These are phyloP conservation scores for Lota lota DNA, from an alignment of 2,113 vertebrate genomes.

Conservation along the genomic window DNA sequence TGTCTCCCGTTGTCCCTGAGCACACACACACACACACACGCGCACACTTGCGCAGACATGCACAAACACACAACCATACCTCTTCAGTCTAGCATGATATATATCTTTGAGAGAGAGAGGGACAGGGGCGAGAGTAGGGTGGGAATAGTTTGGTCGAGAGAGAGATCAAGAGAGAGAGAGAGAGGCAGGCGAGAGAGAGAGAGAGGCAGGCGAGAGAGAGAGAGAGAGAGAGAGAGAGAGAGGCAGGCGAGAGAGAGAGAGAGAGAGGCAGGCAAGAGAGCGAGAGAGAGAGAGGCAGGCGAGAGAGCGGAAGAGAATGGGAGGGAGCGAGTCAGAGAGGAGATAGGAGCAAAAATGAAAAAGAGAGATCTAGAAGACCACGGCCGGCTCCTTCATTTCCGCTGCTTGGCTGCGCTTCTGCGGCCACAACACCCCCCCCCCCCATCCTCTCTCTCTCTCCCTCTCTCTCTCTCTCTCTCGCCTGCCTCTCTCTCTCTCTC, in stretches of 20 bases:
- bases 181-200: no score
- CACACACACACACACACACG: neutral
- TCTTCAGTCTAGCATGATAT: no score
- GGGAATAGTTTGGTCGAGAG: no score
- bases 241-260: no score
- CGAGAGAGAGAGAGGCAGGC: no score
- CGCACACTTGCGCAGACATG: neutral
- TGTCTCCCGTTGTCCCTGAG: no score
- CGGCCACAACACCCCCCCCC: constrained; percentile 9
- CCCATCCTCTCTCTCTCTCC: no score
- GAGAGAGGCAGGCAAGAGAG: neutral
- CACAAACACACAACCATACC: neutral
- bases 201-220: neutral
- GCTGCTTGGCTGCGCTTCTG: constrained; percentile 57
- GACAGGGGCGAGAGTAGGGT: neutral
- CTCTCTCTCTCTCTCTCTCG: no score
- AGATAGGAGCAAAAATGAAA: neutral
- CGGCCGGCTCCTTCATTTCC: constrained; percentile 61
- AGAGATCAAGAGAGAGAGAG: constrained; percentile 1
- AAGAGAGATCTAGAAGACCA: constrained; percentile 41
- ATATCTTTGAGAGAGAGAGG: no score
- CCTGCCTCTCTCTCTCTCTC: no score
- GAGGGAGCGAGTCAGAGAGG: constrained; percentile 11
- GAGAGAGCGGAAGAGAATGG: constrained; percentile 13
- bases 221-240: no score